phyloP scores from a whole-genome alignment of 2,797 vertebrate genomes.

The Poeciliopsis infans region DNA sequence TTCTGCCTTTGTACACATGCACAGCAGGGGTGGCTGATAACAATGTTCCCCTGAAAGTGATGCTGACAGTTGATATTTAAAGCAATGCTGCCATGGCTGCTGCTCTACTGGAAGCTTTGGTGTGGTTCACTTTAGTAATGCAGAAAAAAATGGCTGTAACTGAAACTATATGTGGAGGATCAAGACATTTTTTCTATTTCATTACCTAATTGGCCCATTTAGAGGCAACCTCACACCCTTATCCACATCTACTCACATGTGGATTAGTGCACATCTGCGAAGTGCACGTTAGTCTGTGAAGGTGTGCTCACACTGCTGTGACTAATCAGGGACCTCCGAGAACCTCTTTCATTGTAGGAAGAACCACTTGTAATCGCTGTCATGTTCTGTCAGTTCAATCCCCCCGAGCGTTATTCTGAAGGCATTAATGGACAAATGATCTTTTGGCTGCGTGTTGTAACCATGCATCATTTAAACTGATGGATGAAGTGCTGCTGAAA shows the following conservation, averaged over 20 bases:
- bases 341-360: conserved; percentile 9
- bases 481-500: conserved; percentile 18
- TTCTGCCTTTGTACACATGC: conserved; percentile 49
- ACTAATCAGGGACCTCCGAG: conserved; percentile 25
- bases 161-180: background rate
- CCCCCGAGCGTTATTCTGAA: conserved; percentile 41
- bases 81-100: conserved; percentile 11
- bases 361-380: conserved; percentile 40
- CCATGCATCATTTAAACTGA: conserved; percentile 32
- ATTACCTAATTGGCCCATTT: conserved; percentile 10
- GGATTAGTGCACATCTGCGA: conserved; percentile 1
- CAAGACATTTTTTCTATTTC: background rate
- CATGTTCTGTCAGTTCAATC: conserved; percentile 31
- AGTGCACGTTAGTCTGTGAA: conserved; percentile 11
- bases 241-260: conserved; percentile 1
- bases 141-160: background rate
- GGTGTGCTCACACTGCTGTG: conserved; percentile 17
- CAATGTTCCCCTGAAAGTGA: conserved; percentile 35
- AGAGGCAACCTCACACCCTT: background rate
- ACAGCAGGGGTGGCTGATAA: conserved; percentile 41
- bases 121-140: background rate
- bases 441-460: conserved; percentile 32
- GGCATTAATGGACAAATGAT: conserved; percentile 44
- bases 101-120: background rate
- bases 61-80: conserved; percentile 39